phyloP scores from a whole-genome alignment of 2,888 invertebrate species.

The Rhagonycha fulva region DNA sequence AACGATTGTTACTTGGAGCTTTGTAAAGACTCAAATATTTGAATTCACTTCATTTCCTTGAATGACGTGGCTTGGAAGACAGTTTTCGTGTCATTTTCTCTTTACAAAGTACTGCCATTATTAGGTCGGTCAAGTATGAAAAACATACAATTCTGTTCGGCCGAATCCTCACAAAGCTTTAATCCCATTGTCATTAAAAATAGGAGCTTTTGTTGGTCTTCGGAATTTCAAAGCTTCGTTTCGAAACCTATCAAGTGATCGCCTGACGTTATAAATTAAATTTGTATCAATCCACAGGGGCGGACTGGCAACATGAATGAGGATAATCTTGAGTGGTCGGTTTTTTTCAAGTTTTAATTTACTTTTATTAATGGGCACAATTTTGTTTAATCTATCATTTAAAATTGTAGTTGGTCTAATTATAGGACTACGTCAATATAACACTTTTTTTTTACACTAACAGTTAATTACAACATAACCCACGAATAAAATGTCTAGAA shows the following conservation, averaged over 20 bases:
- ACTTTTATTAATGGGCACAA: no score
- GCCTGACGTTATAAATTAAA: neutral
- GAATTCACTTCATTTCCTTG: constrained; percentile 21
- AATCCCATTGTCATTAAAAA: constrained; percentile 25
- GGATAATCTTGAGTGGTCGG: no score
- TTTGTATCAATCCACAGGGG: neutral
- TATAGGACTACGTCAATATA: no score
- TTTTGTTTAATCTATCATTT: no score
- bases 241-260: constrained; percentile 7
- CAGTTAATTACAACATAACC: no score
- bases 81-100: constrained; percentile 29
- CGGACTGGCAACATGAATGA: neutral
- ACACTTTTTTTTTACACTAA: no score
- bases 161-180: constrained; percentile 15
- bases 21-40: neutral
- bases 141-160: constrained; percentile 12
- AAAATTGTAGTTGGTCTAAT: no score
- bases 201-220: constrained; percentile 12
- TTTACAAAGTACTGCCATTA: constrained; percentile 16
- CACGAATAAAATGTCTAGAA: no score
- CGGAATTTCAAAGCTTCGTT: constrained; percentile 24
- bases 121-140: constrained; percentile 16
- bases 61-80: constrained; percentile 28
- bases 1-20: neutral
- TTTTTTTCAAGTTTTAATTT: no score